Conservation (phyloP, 1,140 invertebrate species). For the Plutomurus gul region DNA sequence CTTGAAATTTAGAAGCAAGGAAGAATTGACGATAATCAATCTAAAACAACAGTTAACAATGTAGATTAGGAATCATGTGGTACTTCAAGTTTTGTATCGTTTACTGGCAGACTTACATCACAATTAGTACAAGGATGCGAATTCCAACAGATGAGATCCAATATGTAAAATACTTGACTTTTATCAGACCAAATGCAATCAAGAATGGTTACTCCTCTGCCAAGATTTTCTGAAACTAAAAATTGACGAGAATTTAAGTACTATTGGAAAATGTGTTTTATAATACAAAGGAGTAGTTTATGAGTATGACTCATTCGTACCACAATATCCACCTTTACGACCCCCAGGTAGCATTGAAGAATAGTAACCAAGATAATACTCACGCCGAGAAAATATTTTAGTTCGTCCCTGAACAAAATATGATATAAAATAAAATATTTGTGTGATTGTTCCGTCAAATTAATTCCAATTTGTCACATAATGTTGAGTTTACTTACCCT, state of each 20-base stretch:
- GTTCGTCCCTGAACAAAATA: constrained; percentile 75
- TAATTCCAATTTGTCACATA: neutral
- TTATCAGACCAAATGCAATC: constrained; percentile 77
- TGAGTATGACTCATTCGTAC: neutral
- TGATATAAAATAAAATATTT: constrained; percentile 27
- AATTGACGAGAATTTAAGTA: too few species aligned
- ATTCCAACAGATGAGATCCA: constrained; percentile 85
- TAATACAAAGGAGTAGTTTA: constrained; percentile 38
- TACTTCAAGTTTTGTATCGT: neutral
- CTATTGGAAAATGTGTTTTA: too few species aligned
- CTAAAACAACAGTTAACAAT: constrained; percentile 61
- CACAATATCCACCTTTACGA: constrained; percentile 56
- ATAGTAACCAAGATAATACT: constrained; percentile 65
- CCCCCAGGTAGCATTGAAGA: constrained; percentile 78
- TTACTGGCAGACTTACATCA: constrained; percentile 76
- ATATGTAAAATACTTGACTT: constrained; percentile 70
- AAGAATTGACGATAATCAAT: constrained; percentile 77
- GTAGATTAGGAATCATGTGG: neutral
- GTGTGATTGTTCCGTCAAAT: neutral
- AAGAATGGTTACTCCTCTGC: constrained; percentile 65
- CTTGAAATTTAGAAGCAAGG: constrained; percentile 70
- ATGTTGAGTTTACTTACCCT: constrained; percentile 61
- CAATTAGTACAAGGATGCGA: constrained; percentile 73
- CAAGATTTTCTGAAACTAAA: neutral
- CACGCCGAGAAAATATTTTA: constrained; percentile 71